Conservation (phyloP, 2,797 vertebrate genomes). For the Scomberomorus guttatus region DNA sequence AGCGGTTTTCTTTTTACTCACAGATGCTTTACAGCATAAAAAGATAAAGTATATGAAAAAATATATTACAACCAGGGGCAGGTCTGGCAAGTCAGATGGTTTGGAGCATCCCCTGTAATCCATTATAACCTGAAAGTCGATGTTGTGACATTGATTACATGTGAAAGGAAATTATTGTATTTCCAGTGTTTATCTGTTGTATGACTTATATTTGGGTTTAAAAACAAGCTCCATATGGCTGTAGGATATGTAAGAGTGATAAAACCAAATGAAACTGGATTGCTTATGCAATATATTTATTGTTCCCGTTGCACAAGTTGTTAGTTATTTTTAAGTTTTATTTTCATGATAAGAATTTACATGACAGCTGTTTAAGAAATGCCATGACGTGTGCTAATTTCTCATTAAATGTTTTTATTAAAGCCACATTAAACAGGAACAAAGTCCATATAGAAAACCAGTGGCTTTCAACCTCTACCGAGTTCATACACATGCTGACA, state of each 20-base stretch:
- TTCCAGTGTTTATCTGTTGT: neutral
- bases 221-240: neutral
- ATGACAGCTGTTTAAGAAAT: slow-evolving; percentile 8
- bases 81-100: neutral
- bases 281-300: neutral
- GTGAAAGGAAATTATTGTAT: neutral
- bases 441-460: slow-evolving; percentile 29
- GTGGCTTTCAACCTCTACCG: slow-evolving; percentile 19
- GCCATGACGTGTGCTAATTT: slow-evolving; percentile 22
- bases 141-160: neutral
- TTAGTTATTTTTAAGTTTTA: slow-evolving; percentile 2
- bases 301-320: neutral
- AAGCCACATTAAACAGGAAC: slow-evolving; percentile 16
- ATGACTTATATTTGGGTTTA: slow-evolving; percentile 8
- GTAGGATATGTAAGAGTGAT: neutral
- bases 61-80: neutral
- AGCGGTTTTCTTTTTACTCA: neutral
- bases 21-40: neutral
- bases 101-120: neutral
- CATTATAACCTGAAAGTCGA: neutral
- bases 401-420: slow-evolving; percentile 4
- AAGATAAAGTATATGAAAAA: neutral
- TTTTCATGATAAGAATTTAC: slow-evolving; percentile 13
- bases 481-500: slow-evolving; percentile 53
- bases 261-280: slow-evolving; percentile 6